Evolutionary conservation across 2,888 invertebrate genomes (phyloP).

Genomic region (Gisinianus flammeolus): DNA sequence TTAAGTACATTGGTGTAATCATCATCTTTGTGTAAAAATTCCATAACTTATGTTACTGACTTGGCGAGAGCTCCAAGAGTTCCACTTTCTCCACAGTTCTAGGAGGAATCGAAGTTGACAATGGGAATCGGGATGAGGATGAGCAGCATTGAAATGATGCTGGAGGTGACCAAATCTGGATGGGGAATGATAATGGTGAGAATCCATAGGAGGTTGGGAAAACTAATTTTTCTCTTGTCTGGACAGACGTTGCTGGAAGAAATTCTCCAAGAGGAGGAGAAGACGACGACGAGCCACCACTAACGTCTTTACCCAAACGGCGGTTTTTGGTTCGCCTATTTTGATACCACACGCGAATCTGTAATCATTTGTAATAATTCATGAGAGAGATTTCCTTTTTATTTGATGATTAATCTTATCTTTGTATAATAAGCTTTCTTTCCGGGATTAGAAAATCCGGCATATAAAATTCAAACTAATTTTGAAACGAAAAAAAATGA

Average conservation of each 20-base stretch:
- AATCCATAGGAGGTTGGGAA: neutral
- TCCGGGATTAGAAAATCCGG: too few relatives aligned
- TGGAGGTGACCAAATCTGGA: neutral
- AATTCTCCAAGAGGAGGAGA: neutral
- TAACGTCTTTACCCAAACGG: constrained; percentile 3
- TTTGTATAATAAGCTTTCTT: neutral
- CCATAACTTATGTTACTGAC: constrained; percentile 19
- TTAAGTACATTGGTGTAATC: constrained; percentile 21
- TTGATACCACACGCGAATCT: constrained; percentile 45
- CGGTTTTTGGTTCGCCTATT: constrained; percentile 38
- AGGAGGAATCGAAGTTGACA: neutral
- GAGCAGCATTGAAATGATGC: neutral
- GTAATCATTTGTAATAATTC: neutral
- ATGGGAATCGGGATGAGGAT: neutral
- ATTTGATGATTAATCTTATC: neutral
- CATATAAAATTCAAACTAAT: too few relatives aligned
- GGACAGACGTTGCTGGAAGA: neutral
- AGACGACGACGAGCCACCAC: neutral
- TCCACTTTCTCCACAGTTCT: neutral
- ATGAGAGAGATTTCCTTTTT: too few relatives aligned
- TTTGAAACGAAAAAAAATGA: too few relatives aligned
- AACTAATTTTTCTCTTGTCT: constrained; percentile 15
- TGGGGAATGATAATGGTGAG: neutral
- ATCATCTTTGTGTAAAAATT: constrained; percentile 10
- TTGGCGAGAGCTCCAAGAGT: neutral